Evolutionary conservation across 2,888 invertebrate genomes (phyloP), one percentile per base, ranked within the genome.

Genomic region (Epistrophella euchroma): DNA sequence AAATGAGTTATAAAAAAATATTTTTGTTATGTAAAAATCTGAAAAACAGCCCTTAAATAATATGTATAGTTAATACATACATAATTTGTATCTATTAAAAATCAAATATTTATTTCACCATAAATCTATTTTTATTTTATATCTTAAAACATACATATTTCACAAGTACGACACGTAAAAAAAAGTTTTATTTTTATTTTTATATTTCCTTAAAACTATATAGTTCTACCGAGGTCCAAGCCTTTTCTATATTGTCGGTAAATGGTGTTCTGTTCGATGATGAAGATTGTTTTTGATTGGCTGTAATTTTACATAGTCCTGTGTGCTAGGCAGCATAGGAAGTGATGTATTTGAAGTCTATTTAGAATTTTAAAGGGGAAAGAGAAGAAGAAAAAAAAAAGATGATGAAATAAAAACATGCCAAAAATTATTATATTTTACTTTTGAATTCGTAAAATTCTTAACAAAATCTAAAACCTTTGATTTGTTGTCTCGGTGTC

Each of bases 401-500:
- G 11, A 76, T 45, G 37, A 62, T 73, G 35, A 71, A 68, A 75
- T 43, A 40, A 40, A 75, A 88, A 79, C 9, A 70, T 71, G 40
- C 19, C 45, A 71, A 22, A 50, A 45, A 19, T 11, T 19, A 55
- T 19, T 68, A 25, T 32, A 52, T 88, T 37, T 60, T 87, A 83
- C 76, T 88, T 88, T 88, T 84, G 77, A 70, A 43, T 74, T 88
- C 32, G 62, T 45, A 79, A 77, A 77, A 77, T 72, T 17, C 52
- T 76, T 82, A 81, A 88, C 77, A 88, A 88, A 82, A 79, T 85
- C 83, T 90, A 91, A 91, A 91, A 95, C 95, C 92, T 95, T 94
- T 88, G 95, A 95, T 91, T 94, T 94, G 89, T 95, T 95, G 89
- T 95, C 95, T 87, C 95, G 93, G 79, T 86, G 86, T 58, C 82